Evolutionary conservation across 2,113 vertebrate species (phyloP), one percentile per base, ranked within the genome.

Genomic region (Neodontobutis hainanensis): DNA sequence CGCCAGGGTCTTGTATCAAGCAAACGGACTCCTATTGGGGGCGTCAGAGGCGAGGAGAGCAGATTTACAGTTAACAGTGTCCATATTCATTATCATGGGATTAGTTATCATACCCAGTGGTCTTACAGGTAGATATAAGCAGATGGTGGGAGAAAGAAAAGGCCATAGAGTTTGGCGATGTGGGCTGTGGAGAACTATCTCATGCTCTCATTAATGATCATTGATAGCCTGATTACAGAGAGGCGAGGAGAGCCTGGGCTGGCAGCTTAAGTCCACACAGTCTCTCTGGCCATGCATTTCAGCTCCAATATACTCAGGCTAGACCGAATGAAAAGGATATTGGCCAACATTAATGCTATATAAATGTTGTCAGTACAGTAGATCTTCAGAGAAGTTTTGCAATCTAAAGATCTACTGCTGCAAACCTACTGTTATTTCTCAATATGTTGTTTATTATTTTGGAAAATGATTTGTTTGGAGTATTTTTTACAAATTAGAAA

Each of bases 191-290:
- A 70, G 52, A 65, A 74, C 79, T 11, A 52, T 75, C 76, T 65
- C 71, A 80, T 74, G 15, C 59, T 80, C 70, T 83, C 82, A 77
- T 84, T 91, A 85, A 87, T 79, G 82, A 76, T 79, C 78, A 87
- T 87, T 82, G 84, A 89, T 86, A 48, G 76, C 64, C 67, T 58
- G 75, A 83, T 85, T 81, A 81, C 70, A 45, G 55, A 43, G 70
- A 59, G 60, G 52, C 55, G 50, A 71, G 81, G 73, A 35, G 27
- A 58, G 70, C 59, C 55, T 67, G 51, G 47, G 73, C 68, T 65
- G 76, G 53, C 70, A 68, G 65, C 59, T 68, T 70, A 61, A 53
- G 48, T 71, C 59, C 74, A 66, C 68, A 27, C 16, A 32, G 11
- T 63, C 44, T 7, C 42, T 63, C 48, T 56, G 52, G 53, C 35